phyloP scores from a whole-genome alignment of 2,888 invertebrate genomes.

The Drosophila histrio region DNA sequence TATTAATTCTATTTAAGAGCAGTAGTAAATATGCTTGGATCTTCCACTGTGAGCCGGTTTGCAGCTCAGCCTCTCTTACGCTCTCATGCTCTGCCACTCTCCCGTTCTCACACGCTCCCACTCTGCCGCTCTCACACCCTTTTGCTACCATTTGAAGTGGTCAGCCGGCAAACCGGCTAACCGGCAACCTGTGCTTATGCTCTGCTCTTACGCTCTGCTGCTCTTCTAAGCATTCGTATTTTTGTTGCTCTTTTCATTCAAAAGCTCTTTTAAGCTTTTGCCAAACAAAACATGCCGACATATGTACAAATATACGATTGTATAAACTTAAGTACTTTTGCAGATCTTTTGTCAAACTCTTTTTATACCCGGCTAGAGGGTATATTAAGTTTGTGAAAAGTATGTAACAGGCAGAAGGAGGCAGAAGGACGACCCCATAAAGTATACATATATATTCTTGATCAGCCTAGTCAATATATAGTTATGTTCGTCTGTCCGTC shows the following conservation, averaged over 20 bases:
- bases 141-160: conserved; percentile 27
- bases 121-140: conserved; percentile 26
- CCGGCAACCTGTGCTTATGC: conserved; percentile 53
- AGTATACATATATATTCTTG: too few species aligned
- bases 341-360: conserved; percentile 50
- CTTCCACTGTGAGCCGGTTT: conserved; percentile 54
- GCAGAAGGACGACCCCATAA: too few species aligned
- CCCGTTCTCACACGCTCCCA: conserved; percentile 14
- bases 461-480: too few species aligned
- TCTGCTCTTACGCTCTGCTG: conserved; percentile 10
- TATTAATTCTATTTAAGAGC: background rate
- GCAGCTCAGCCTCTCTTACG: background rate
- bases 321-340: too few species aligned
- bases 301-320: background rate
- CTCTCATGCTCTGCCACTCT: conserved; percentile 16
- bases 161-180: conserved; percentile 63
- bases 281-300: conserved; percentile 16
- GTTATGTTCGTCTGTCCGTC: too few species aligned
- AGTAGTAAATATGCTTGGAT: conserved; percentile 19
- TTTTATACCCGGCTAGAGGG: too few species aligned
- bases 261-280: conserved; percentile 47
- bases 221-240: conserved; percentile 16
- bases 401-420: too few species aligned
- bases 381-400: too few species aligned
- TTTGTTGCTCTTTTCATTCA: conserved; percentile 16